phyloP scores from a whole-genome alignment of 2,888 invertebrate species.

The Lasioglossum figueresi region DNA sequence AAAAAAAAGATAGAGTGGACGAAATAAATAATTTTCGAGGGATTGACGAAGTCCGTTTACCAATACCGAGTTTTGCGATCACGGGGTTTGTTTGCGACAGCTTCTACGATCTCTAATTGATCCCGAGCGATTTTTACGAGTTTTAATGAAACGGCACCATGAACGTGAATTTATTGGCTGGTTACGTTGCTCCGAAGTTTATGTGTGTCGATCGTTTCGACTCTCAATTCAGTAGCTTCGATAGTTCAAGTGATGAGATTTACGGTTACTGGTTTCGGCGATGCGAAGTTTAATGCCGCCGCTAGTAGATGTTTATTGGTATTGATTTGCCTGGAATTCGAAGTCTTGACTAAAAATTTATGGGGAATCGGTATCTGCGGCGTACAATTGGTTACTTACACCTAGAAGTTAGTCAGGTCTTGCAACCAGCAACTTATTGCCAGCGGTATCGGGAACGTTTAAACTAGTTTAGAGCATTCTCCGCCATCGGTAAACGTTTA shows the following conservation, averaged over 20 bases:
- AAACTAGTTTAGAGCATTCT: neutral
- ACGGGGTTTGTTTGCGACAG: conserved; percentile 22
- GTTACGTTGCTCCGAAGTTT: neutral
- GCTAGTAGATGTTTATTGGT: conserved; percentile 8
- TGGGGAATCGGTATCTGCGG: neutral
- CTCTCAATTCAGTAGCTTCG: neutral
- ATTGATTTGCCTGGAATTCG: neutral
- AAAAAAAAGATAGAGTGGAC: neutral
- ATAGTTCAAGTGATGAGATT: neutral
- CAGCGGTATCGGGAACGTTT: neutral
- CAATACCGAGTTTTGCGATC: neutral
- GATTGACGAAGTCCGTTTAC: neutral
- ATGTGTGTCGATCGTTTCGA: neutral
- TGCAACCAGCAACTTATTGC: neutral
- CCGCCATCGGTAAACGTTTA: neutral
- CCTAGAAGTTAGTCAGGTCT: neutral
- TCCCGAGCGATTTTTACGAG: conserved; percentile 3
- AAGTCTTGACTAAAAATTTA: neutral
- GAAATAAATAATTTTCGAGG: neutral
- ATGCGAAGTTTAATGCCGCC: neutral
- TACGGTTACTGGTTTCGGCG: neutral
- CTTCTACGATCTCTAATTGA: neutral
- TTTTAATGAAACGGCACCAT: conserved; percentile 25
- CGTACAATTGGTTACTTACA: neutral
- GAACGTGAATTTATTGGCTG: conserved; percentile 39